These are phyloP conservation scores for Peromyscus melanophrys DNA, from an alignment of 2,797 vertebrate species.

Conservation along the genomic window DNA sequence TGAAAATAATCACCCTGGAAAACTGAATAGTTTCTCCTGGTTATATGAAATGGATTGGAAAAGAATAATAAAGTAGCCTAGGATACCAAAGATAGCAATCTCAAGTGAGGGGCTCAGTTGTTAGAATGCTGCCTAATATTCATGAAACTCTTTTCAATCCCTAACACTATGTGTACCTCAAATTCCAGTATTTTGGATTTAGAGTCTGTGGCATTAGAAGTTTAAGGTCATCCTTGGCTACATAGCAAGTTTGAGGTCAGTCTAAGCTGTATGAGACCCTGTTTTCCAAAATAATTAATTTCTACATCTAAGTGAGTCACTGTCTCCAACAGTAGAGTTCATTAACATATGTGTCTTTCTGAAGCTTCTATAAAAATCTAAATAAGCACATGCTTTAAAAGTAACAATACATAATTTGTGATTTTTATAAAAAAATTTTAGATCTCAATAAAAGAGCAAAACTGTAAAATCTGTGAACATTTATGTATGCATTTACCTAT, in stretches of 20 bases:
- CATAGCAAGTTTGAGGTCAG: not conserved
- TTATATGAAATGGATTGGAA: not conserved
- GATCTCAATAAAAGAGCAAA: not conserved
- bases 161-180: too few relatives aligned
- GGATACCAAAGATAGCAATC: not conserved
- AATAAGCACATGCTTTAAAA: conserved; percentile 21
- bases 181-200: not conserved
- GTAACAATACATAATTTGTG: not conserved
- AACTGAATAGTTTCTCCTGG: not conserved
- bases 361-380: not conserved
- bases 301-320: not conserved
- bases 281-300: not conserved
- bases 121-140: not conserved
- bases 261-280: not conserved
- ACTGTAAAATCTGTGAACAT: not conserved
- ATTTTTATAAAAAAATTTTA: not conserved
- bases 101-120: not conserved
- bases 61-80: not conserved
- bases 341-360: not conserved
- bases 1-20: not conserved
- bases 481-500: not conserved
- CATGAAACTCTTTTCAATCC: not conserved
- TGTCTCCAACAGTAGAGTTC: not conserved
- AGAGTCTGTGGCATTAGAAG: not conserved
- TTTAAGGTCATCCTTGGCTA: not conserved